Conservation (phyloP, 2,113 vertebrate species). For the Siphamia tubifer region DNA sequence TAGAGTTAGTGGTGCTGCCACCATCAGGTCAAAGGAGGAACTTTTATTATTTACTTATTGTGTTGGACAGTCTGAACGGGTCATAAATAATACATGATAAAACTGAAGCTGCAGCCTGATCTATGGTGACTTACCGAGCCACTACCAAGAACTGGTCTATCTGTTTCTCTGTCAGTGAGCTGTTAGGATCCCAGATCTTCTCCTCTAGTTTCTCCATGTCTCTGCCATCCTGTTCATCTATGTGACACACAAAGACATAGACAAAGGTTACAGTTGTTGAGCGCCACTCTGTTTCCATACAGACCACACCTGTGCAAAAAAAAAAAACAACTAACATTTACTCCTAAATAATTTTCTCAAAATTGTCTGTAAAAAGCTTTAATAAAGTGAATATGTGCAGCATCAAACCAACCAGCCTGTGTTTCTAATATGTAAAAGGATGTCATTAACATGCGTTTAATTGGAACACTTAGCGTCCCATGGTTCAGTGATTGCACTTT, state of each 20-base stretch:
- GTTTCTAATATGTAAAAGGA: slow-evolving; percentile 32
- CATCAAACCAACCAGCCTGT: slow-evolving; percentile 2
- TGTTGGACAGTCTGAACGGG: too few relatives aligned
- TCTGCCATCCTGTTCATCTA: slow-evolving; percentile 89
- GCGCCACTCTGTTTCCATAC: background rate
- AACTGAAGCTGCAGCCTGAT: too few relatives aligned
- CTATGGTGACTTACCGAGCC: slow-evolving; percentile 85
- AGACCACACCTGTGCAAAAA: background rate
- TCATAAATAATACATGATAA: too few relatives aligned
- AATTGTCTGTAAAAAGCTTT: slow-evolving; percentile 1
- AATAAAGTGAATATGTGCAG: slow-evolving; percentile 29
- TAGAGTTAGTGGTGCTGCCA: too few relatives aligned
- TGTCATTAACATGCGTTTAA: slow-evolving; percentile 52
- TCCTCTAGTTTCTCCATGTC: slow-evolving; percentile 94
- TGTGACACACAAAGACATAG: background rate
- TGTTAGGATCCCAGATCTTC: slow-evolving; percentile 93
- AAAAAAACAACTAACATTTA: background rate
- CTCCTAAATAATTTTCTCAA: background rate
- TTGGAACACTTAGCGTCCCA: slow-evolving; percentile 34
- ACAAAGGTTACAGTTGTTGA: background rate
- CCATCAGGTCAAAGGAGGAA: too few relatives aligned
- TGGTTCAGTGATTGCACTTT: slow-evolving; percentile 38
- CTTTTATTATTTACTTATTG: too few relatives aligned
- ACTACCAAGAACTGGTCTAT: slow-evolving; percentile 99
- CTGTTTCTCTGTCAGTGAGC: slow-evolving; percentile 91